Conservation (phyloP, 2,113 vertebrate genomes). For the Heloderma charlesbogerti region DNA sequence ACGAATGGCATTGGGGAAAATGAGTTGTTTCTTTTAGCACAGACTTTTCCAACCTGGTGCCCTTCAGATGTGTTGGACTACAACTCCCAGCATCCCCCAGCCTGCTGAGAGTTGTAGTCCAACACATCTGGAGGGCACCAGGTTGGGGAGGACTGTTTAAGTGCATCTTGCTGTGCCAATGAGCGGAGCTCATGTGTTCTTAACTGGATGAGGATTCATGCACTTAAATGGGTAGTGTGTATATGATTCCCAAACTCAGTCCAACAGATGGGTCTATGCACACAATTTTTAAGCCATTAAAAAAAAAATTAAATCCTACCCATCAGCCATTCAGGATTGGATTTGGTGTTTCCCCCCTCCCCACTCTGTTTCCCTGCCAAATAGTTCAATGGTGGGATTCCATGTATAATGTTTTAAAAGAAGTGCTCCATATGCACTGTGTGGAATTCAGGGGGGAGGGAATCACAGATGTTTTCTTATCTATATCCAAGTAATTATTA, state of each 20-base stretch:
- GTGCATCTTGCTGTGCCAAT: slow-evolving; percentile 32
- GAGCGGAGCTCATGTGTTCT: not conserved
- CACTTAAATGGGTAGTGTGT: not conserved
- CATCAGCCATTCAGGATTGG: not conserved
- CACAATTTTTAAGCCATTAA: not conserved
- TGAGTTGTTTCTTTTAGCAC: slow-evolving; percentile 43
- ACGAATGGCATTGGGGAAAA: slow-evolving; percentile 63
- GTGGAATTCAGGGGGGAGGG: too few species aligned
- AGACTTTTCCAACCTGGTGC: too few species aligned
- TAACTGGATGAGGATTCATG: not conserved
- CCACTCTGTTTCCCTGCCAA: not conserved
- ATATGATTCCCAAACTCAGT: not conserved
- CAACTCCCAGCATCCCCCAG: too few species aligned
- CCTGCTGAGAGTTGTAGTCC: too few species aligned
- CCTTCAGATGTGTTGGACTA: too few species aligned
- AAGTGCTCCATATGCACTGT: not conserved
- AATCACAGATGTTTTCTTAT: not conserved
- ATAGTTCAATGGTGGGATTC: not conserved
- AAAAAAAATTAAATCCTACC: not conserved
- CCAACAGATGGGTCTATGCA: not conserved
- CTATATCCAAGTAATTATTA: not conserved
- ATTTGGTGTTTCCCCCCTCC: not conserved
- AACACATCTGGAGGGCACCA: too few species aligned
- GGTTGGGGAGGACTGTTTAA: not conserved
- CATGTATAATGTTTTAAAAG: too few species aligned